phyloP scores from a whole-genome alignment of 2,797 vertebrate species.

The Xenopus petersii region DNA sequence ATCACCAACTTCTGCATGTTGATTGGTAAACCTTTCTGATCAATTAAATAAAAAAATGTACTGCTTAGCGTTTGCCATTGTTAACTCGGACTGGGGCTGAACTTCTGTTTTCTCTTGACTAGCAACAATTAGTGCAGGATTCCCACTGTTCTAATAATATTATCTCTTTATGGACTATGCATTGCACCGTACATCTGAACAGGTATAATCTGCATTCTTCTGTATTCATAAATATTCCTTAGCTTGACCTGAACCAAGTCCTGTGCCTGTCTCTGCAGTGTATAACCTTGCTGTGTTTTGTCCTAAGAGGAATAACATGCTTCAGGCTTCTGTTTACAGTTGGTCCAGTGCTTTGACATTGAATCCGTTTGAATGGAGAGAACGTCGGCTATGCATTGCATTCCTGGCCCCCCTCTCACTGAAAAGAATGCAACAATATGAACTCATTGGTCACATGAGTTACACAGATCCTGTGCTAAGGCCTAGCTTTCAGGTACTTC shows the following conservation, averaged over 20 bases:
- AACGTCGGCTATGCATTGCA: neutral
- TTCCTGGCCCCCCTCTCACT: neutral
- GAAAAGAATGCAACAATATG: conserved; percentile 29
- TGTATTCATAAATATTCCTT: conserved; percentile 75
- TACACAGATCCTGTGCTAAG: conserved; percentile 69
- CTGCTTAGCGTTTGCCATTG: conserved; percentile 64
- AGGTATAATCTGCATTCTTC: conserved; percentile 78
- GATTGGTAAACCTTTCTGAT: conserved; percentile 69
- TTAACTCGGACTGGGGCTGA: conserved; percentile 74
- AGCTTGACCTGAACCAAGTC: conserved; percentile 75
- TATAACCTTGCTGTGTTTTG: conserved; percentile 84
- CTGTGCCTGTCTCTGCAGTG: conserved; percentile 71
- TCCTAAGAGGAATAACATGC: conserved; percentile 74
- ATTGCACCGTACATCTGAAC: conserved; percentile 76
- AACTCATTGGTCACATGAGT: conserved; percentile 56
- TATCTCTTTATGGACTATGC: conserved; percentile 73
- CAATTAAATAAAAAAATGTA: conserved; percentile 50
- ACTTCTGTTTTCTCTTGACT: conserved; percentile 62
- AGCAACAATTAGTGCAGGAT: conserved; percentile 71
- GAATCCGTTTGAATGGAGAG: neutral
- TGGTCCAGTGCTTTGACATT: conserved; percentile 76
- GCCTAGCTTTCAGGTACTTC: conserved; percentile 88
- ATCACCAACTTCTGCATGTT: conserved; percentile 77
- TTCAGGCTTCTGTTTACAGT: conserved; percentile 87
- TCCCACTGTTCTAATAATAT: conserved; percentile 54